Evolutionary conservation across 2,113 vertebrate species (phyloP).

Genomic region (mouse (Mus musculus)): GRCm39 chr15:18838501-18839000

Average conservation of each 20-base stretch:
- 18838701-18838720: not conserved
- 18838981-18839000: not conserved
- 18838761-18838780: not conserved
- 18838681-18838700: not conserved
- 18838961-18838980: not conserved
- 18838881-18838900: not conserved
- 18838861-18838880: not conserved
- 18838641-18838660: too few species aligned
- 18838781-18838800: not conserved
- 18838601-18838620: not conserved
- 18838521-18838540: too few species aligned
- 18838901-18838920: not conserved
- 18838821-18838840: not conserved
- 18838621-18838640: not conserved
- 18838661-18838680: not conserved
- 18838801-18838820: not conserved
- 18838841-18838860: not conserved
- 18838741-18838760: not conserved
- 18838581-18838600: not conserved
- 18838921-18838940: not conserved
- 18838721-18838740: not conserved
- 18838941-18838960: not conserved
- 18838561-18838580: not conserved
- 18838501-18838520: not conserved
- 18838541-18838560: not conserved